Percentiles rank a stretch among this genome's conserved stretches.
These are phyloP conservation scores for Trissoscelio sp. DNA, from an alignment of 2,888 invertebrate genomes.

Conservation along the genomic window DNA sequence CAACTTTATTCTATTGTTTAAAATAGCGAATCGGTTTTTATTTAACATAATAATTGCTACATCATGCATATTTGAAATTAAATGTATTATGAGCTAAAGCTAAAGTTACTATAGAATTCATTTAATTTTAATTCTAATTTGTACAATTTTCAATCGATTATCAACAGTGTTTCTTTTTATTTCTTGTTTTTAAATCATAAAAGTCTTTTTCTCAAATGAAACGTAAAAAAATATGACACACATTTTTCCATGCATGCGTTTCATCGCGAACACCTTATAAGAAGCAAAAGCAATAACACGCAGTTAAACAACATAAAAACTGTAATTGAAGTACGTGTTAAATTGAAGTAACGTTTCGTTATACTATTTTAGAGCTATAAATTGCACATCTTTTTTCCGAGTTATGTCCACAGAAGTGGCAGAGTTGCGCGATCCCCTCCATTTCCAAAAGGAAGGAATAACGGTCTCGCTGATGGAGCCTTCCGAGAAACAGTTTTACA, in stretches of 20 bases:
- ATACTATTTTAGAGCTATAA: conserved; percentile 45
- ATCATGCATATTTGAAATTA: no score
- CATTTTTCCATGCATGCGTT: conserved; percentile 20
- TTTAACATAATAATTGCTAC: no score
- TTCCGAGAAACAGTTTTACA: conserved; percentile 90
- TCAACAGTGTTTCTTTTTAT: no score
- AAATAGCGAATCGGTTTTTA: no score
- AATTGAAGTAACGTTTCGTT: conserved; percentile 47
- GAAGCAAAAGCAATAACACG: conserved; percentile 11
- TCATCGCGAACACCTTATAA: conserved; percentile 18
- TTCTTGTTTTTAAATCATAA: no score
- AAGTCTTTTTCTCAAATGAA: not conserved
- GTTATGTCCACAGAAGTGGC: conserved; percentile 15
- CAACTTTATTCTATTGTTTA: no score
- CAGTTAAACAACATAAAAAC: conserved; percentile 30
- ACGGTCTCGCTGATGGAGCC: conserved; percentile 39
- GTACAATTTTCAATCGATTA: no score
- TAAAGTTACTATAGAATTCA: no score
- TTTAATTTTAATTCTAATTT: no score
- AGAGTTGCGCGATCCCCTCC: not conserved
- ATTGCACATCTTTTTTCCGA: conserved; percentile 39
- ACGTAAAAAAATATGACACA: conserved; percentile 4
- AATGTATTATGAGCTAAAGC: no score
- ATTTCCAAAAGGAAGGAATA: conserved; percentile 36
- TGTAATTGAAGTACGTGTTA: conserved; percentile 45